A percentile compares a stretch with the other conserved stretches of the same genome.
phyloP scores from a whole-genome alignment of 2,113 vertebrate species.

The Silurus meridionalis region DNA sequence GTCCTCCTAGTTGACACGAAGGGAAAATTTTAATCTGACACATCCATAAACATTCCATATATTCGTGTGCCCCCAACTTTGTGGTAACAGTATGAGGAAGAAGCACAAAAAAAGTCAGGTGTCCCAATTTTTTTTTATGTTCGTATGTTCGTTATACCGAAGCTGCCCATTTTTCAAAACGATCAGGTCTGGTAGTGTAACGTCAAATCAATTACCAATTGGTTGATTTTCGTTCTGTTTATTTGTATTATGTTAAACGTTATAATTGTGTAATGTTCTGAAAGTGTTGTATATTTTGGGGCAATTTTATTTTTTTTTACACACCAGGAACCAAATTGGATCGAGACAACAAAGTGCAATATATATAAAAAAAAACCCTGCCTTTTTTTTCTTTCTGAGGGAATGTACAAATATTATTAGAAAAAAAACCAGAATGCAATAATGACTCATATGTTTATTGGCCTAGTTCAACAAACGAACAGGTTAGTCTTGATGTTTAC shows the following conservation, averaged over 20 bases:
- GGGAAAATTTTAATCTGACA: too few relatives aligned
- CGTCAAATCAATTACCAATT: neutral
- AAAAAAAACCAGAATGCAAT: neutral
- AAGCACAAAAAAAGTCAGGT: too few relatives aligned
- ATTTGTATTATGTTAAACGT: constrained; percentile 16
- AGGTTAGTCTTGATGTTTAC: neutral
- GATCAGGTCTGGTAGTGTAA: neutral
- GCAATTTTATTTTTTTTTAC: constrained; percentile 10
- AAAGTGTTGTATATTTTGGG: constrained; percentile 25
- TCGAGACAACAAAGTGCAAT: constrained; percentile 50
- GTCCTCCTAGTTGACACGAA: too few relatives aligned
- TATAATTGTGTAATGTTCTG: constrained; percentile 18
- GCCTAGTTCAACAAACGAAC: neutral
- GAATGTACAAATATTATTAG: neutral
- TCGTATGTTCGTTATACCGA: neutral
- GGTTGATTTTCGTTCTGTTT: constrained; percentile 1
- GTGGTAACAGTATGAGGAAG: too few relatives aligned
- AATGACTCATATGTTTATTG: neutral
- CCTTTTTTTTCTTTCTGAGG: neutral
- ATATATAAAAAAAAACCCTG: neutral
- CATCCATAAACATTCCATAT: too few relatives aligned
- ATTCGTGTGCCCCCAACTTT: too few relatives aligned
- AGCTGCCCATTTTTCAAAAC: neutral
- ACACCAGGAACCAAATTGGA: constrained; percentile 48
- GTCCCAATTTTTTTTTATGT: too few relatives aligned